Base-by-base conservation (phyloP, 1,140 invertebrate genomes). In the Tribolium castaneum region DNA sequence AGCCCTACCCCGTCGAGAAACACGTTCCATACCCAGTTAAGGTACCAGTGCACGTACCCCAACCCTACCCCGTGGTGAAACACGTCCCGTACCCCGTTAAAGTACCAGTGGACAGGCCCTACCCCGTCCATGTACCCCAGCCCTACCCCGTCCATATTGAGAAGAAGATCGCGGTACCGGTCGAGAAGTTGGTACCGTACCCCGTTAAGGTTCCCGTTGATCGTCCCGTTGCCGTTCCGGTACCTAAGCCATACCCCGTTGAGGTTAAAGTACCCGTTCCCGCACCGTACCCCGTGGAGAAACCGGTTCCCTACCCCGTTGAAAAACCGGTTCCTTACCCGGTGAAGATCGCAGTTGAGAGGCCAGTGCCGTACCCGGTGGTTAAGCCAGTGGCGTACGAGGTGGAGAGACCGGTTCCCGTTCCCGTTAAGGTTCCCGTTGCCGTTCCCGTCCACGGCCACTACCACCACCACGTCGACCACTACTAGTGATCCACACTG, bases 1-100 rank as follows among this genome's bases (percentile, higher is more conserved):
- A 91, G 81, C 93, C 93, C 2, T 93, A 93, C 86, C 92, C 92
- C 39, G 93, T 94, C 19, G 91, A 92, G 82, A 93, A 92, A 78
- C 90, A 88, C 25, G 87, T 90, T 39, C 91, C 89, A 52, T 88
- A 89, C 76, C 90, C 90, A 45, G 91, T 92, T 3, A 90, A 92
- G 82, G 90, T 90, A 25, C 88, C 88, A 14, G 88, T 93, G 76
- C 92, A 92, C 66, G 90, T 93, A 13, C 92, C 91, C 45, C 81
- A 86, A 75, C 87, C 87, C 2, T 91, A 92, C 85, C 90, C 92
- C 79, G 90, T 93, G 12, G 90, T 93, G 81, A 93, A 92, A 82
- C 88, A 88, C 19, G 90, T 93, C 10, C 92, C 90, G 56, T 89
- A 90, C 83, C 89, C 90, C 82, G 90, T 92, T 13, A 91, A 92